phyloP scores from a whole-genome alignment of 2,888 invertebrate genomes.

The Palloptera scutellata region DNA sequence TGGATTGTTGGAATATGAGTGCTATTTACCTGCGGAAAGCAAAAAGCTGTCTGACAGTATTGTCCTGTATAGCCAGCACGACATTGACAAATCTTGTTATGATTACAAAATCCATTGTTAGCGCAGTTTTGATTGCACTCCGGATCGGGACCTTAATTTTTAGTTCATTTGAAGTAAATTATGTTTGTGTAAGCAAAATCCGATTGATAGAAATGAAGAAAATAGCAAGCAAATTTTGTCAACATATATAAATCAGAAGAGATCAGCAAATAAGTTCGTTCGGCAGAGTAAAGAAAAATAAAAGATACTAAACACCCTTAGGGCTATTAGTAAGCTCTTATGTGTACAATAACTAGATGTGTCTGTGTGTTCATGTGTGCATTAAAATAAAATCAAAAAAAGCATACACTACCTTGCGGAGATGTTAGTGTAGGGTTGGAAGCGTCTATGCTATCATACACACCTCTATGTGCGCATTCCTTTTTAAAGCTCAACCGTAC shows the following conservation, averaged over 20 bases:
- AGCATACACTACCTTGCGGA: slow-evolving; percentile 65
- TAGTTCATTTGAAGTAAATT: slow-evolving; percentile 40
- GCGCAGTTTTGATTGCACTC: slow-evolving; percentile 89
- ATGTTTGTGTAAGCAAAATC: not conserved
- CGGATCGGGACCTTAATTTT: slow-evolving; percentile 79
- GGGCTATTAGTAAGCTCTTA: slow-evolving; percentile 4
- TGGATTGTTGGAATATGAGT: too few relatives aligned
- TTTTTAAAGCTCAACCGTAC: slow-evolving; percentile 86
- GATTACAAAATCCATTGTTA: slow-evolving; percentile 85
- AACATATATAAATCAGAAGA: too few relatives aligned
- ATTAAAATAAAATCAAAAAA: slow-evolving; percentile 18
- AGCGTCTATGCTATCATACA: slow-evolving; percentile 69
- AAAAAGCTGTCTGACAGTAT: slow-evolving; percentile 87
- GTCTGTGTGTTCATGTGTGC: slow-evolving; percentile 18
- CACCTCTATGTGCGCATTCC: slow-evolving; percentile 93
- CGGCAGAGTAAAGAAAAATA: too few relatives aligned
- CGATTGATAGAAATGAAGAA: slow-evolving; percentile 4
- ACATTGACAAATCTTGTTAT: slow-evolving; percentile 85
- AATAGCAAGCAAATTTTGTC: too few relatives aligned
- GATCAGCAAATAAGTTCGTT: too few relatives aligned
- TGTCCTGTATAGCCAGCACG: slow-evolving; percentile 91
- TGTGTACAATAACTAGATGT: too few relatives aligned
- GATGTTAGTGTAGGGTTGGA: slow-evolving; percentile 64
- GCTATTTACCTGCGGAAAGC: slow-evolving; percentile 75
- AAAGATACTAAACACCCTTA: slow-evolving; percentile 23